Evolutionary conservation across 2,888 invertebrate species (phyloP).

Genomic region (Aquatica leii): DNA sequence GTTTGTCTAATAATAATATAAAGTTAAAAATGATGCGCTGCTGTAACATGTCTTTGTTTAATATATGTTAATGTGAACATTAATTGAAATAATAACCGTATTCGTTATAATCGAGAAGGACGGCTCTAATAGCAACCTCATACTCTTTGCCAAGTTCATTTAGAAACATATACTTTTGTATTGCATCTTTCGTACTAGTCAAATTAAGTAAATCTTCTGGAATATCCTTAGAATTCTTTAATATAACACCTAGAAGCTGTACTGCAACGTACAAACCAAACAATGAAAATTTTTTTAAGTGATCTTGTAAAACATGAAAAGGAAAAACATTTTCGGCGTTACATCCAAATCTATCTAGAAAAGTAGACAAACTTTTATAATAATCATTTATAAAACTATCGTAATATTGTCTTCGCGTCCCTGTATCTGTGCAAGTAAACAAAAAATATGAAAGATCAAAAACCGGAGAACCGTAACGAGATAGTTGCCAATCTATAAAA

Average conservation of each 20-base stretch:
- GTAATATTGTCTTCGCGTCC: slow-evolving; percentile 46
- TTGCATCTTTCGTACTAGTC: too few relatives aligned
- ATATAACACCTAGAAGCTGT: slow-evolving; percentile 30
- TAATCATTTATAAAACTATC: slow-evolving; percentile 49
- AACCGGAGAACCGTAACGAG: slow-evolving; percentile 42
- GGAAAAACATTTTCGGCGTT: slow-evolving; percentile 48
- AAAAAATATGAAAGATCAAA: slow-evolving; percentile 52
- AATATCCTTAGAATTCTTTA: neutral
- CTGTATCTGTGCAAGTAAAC: slow-evolving; percentile 48
- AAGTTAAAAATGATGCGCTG: too few relatives aligned
- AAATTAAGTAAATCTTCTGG: neutral
- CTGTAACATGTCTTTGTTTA: too few relatives aligned
- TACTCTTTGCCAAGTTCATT: too few relatives aligned
- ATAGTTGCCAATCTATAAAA: slow-evolving; percentile 44
- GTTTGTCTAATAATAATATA: too few relatives aligned
- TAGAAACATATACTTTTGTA: too few relatives aligned
- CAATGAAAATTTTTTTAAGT: slow-evolving; percentile 47
- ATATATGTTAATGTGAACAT: too few relatives aligned
- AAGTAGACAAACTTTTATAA: slow-evolving; percentile 46
- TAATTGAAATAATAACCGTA: too few relatives aligned
- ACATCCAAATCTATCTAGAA: slow-evolving; percentile 43
- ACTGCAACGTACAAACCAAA: slow-evolving; percentile 47
- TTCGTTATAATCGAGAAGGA: too few relatives aligned
- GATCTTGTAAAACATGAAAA: slow-evolving; percentile 45
- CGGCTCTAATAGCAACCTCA: too few relatives aligned